Evolutionary conservation across 1,140 invertebrate genomes (phyloP).

Genomic region (Trichonephila clavata): DNA sequence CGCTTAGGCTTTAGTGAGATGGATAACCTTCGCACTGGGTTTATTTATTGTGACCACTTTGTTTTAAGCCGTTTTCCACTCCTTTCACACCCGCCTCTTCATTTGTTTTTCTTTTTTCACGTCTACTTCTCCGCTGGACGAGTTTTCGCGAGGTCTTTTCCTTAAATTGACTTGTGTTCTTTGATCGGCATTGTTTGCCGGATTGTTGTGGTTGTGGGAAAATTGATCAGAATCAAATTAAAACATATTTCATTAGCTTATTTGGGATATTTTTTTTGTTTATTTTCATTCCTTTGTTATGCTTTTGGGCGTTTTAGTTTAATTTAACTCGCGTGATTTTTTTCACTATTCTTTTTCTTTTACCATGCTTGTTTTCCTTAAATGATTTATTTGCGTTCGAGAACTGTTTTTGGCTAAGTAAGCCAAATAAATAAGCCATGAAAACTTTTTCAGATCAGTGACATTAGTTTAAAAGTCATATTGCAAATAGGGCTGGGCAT

Average conservation of each 20-base stretch:
- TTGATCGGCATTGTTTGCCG: background rate
- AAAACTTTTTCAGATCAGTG: too few relatives aligned
- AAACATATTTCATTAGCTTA: background rate
- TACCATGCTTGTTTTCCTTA: background rate
- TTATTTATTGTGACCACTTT: conserved; percentile 36
- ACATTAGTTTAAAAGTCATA: too few relatives aligned
- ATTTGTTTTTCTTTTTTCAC: background rate
- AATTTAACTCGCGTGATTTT: background rate
- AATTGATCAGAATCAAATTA: background rate
- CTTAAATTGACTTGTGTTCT: conserved; percentile 6
- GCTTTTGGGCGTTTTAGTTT: background rate
- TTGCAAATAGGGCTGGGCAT: too few relatives aligned
- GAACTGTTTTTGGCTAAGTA: too few relatives aligned
- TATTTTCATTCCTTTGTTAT: background rate
- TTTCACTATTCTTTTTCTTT: background rate
- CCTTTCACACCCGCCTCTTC: background rate
- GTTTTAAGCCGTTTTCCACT: background rate
- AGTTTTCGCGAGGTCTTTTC: background rate
- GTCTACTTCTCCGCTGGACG: background rate
- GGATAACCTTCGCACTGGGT: conserved; percentile 46
- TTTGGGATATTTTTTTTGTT: background rate
- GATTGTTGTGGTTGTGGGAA: background rate
- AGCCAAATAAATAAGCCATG: too few relatives aligned
- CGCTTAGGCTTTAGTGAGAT: conserved; percentile 19
- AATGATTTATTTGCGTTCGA: background rate